Evolutionary conservation across 2,797 vertebrate genomes (phyloP).

Genomic region (Schizopygopsis malacanthus): DNA sequence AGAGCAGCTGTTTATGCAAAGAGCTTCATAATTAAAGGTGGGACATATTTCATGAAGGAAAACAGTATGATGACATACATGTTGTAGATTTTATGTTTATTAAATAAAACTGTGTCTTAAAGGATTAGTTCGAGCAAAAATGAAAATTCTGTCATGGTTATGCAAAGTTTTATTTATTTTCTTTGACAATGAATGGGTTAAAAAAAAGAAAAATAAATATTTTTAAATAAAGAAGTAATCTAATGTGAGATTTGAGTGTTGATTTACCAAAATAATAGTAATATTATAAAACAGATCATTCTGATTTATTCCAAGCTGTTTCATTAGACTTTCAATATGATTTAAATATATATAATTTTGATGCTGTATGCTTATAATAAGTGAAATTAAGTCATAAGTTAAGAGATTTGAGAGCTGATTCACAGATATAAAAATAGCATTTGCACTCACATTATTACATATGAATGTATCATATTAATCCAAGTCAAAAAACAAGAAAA

Average conservation of each 20-base stretch:
- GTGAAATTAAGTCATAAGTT: not conserved
- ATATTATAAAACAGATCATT: not conserved
- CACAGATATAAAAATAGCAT: not conserved
- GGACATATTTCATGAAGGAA: conserved; percentile 15
- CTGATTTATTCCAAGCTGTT: not conserved
- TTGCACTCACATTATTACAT: not conserved
- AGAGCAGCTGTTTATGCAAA: conserved; percentile 6
- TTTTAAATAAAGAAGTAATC: not conserved
- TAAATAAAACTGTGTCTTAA: not conserved
- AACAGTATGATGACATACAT: not conserved
- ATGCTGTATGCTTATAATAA: not conserved
- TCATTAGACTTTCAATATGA: not conserved
- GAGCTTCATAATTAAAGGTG: not conserved
- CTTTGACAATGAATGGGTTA: not conserved
- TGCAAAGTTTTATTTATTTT: not conserved
- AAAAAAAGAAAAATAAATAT: not conserved
- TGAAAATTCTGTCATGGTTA: not conserved
- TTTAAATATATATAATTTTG: not conserved
- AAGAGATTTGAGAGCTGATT: not conserved
- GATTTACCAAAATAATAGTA: not conserved
- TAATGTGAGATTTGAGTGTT: not conserved
- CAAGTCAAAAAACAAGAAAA: not conserved
- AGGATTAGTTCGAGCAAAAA: not conserved
- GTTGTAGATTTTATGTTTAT: not conserved
- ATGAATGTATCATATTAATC: not conserved